Percentiles rank a stretch among this genome's conserved stretches.
phyloP scores from a whole-genome alignment of 2,888 invertebrate genomes.

The Macrophya annulata region DNA sequence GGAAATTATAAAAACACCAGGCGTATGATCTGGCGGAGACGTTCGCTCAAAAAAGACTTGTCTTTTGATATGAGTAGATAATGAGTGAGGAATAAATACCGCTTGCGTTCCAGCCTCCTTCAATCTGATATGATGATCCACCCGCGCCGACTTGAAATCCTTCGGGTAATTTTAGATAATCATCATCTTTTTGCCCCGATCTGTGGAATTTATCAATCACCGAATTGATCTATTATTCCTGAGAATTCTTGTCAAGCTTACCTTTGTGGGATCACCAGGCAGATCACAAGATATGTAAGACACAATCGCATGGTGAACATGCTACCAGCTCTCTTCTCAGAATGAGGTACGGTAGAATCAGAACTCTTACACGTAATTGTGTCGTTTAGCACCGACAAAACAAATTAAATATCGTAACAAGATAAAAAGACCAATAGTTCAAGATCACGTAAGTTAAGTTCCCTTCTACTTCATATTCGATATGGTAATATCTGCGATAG shows the following conservation, averaged over 20 bases:
- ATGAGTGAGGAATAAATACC: conserved; percentile 76
- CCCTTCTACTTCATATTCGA: no score
- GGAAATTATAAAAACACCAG: not conserved
- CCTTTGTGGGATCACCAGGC: not conserved
- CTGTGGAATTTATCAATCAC: not conserved
- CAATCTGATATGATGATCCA: conserved; percentile 14
- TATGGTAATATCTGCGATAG: no score
- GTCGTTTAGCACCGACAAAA: not conserved
- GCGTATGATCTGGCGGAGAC: no score
- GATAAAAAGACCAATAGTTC: no score
- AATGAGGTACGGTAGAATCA: not conserved
- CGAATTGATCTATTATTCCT: not conserved
- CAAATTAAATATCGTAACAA: no score
- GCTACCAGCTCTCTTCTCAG: not conserved
- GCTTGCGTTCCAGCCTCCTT: conserved; percentile 77
- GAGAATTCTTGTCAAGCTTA: not conserved
- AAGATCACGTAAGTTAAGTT: no score
- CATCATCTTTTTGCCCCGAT: not conserved
- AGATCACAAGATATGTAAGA: not conserved
- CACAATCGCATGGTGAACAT: not conserved
- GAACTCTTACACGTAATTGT: no score
- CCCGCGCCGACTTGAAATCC: not conserved
- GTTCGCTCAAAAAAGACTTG: not conserved
- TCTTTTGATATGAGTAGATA: not conserved
- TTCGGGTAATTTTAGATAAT: conserved; percentile 8